A percentile compares a stretch with the other conserved stretches of the same genome.
These are phyloP conservation scores for Xyrauchen texanus DNA, from an alignment of 2,113 vertebrate genomes.

Conservation along the genomic window DNA sequence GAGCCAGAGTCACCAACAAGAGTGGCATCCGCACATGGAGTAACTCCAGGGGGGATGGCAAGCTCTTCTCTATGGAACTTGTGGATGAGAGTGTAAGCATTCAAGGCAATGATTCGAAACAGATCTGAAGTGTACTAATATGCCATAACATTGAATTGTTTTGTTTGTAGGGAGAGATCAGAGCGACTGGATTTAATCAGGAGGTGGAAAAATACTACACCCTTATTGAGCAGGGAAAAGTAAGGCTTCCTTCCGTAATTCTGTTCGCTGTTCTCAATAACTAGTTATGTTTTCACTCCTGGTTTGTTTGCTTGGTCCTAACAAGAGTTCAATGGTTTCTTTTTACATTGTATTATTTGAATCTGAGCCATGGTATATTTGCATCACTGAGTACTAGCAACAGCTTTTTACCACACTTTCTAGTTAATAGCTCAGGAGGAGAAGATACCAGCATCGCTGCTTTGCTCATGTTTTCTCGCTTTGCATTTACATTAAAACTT, in stretches of 20 bases:
- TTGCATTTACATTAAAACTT: too few species aligned
- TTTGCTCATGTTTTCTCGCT: too few species aligned
- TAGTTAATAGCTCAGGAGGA: too few species aligned
- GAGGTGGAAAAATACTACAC: slow-evolving; percentile 94
- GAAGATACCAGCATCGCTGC: too few species aligned
- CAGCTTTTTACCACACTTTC: too few species aligned
- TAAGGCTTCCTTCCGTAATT: slow-evolving; percentile 59
- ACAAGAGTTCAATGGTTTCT: neutral
- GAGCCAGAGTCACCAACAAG: slow-evolving; percentile 94
- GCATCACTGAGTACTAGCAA: too few species aligned
- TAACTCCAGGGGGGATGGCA: slow-evolving; percentile 95
- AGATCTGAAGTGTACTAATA: neutral
- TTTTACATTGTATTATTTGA: too few species aligned
- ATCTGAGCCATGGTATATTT: too few species aligned
- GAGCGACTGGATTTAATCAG: slow-evolving; percentile 93
- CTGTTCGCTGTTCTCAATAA: too few species aligned
- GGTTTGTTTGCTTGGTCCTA: too few species aligned
- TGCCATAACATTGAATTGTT: neutral
- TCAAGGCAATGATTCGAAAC: neutral
- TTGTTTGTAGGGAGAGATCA: slow-evolving; percentile 87
- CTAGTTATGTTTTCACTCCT: too few species aligned
- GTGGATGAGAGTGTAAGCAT: slow-evolving; percentile 93
- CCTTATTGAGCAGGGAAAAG: slow-evolving; percentile 92
- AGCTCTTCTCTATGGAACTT: slow-evolving; percentile 93
- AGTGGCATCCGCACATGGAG: slow-evolving; percentile 92